phyloP scores from a whole-genome alignment of 2,888 invertebrate species.

The Troides helena region DNA sequence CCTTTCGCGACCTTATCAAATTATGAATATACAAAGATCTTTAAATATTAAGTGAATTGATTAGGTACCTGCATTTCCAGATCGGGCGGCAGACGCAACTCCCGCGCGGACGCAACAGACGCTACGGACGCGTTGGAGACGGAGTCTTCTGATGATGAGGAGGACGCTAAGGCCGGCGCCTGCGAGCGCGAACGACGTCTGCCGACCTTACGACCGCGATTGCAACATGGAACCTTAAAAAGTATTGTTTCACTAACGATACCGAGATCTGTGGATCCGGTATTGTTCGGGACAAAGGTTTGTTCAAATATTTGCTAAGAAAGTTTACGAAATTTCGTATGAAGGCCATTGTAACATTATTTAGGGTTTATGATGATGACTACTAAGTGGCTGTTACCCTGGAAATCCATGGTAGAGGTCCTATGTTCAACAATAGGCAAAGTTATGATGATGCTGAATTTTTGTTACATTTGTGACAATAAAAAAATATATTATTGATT shows the following conservation, averaged over 20 bases:
- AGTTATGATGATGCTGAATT: too few species aligned
- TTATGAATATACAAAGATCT: too few species aligned
- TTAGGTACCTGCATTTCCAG: conserved; percentile 65
- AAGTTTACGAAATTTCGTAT: too few species aligned
- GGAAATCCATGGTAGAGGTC: too few species aligned
- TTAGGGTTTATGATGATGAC: too few species aligned
- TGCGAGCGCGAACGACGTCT: conserved; percentile 68
- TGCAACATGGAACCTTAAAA: conserved; percentile 62
- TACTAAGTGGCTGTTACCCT: too few species aligned
- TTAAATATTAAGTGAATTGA: neutral
- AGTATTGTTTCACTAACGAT: neutral
- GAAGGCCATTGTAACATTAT: too few species aligned
- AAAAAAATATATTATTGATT: too few species aligned
- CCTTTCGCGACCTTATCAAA: too few species aligned
- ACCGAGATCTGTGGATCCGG: neutral
- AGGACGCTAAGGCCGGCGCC: conserved; percentile 68
- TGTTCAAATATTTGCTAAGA: neutral
- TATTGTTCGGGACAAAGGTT: neutral
- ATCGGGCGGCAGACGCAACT: conserved; percentile 60
- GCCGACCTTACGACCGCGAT: conserved; percentile 63
- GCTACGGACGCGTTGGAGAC: conserved; percentile 71
- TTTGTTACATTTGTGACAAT: too few species aligned
- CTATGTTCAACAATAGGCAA: too few species aligned
- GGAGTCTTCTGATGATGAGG: conserved; percentile 66
- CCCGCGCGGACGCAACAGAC: conserved; percentile 69